Conservation (phyloP, 2,113 vertebrate genomes). For the Axis porcinus region DNA sequence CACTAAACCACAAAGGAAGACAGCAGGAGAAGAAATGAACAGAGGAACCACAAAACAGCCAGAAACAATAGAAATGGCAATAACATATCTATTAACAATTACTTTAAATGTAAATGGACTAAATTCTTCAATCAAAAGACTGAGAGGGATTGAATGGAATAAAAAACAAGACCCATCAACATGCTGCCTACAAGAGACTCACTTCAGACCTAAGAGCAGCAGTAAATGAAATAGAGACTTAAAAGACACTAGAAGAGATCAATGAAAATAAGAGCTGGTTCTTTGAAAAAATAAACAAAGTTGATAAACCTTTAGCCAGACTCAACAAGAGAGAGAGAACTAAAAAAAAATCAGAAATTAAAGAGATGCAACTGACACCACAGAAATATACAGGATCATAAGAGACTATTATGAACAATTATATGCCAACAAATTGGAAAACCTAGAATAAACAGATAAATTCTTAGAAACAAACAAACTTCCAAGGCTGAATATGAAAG, state of each 20-base stretch:
- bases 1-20: not conserved
- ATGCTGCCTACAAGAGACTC: not conserved
- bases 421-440: not conserved
- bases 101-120: not conserved
- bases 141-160: not conserved
- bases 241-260: not conserved
- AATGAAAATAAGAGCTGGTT: not conserved
- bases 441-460: not conserved
- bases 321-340: not conserved
- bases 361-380: not conserved
- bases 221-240: not conserved
- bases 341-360: not conserved
- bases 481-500: not conserved
- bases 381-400: not conserved
- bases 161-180: not conserved
- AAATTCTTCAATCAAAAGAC: not conserved
- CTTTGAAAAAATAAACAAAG: not conserved
- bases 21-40: not conserved
- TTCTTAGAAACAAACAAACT: not conserved
- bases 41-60: not conserved
- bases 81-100: not conserved
- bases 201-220: not conserved
- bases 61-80: not conserved
- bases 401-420: not conserved
- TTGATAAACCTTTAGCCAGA: not conserved